Conservation (phyloP, 2,888 invertebrate species). For the Timema cristinae region DNA sequence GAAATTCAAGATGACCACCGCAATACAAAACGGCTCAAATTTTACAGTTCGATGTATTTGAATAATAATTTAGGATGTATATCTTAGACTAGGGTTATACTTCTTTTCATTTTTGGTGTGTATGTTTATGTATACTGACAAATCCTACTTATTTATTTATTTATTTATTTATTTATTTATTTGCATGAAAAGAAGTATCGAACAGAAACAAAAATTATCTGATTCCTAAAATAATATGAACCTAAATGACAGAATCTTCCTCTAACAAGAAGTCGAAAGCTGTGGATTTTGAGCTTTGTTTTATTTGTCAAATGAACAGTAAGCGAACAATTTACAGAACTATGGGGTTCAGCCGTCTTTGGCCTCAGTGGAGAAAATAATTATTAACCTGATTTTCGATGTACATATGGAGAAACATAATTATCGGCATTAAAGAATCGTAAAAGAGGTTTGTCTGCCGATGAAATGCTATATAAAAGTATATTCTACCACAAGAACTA, state of each 20-base stretch:
- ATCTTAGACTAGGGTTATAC: neutral
- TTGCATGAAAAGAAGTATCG: neutral
- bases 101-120: neutral
- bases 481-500: conserved; percentile 3
- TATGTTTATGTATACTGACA: neutral
- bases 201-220: neutral
- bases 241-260: neutral
- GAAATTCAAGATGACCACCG: too few relatives aligned
- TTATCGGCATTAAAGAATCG: conserved; percentile 6
- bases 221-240: neutral
- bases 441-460: conserved; percentile 4
- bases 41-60: neutral
- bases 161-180: neutral
- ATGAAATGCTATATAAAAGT: neutral
- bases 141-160: too few relatives aligned
- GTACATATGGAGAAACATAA: conserved; percentile 1
- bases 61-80: neutral
- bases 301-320: conserved; percentile 1
- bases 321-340: neutral
- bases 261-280: neutral
- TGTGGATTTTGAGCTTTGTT: conserved; percentile 1
- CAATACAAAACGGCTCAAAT: too few relatives aligned
- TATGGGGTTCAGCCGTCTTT: conserved; percentile 1
- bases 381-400: neutral
- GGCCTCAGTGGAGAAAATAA: conserved; percentile 7